These are phyloP conservation scores for Gnathonemus longibarbis DNA, from an alignment of 2,113 vertebrate species.

Conservation along the genomic window DNA sequence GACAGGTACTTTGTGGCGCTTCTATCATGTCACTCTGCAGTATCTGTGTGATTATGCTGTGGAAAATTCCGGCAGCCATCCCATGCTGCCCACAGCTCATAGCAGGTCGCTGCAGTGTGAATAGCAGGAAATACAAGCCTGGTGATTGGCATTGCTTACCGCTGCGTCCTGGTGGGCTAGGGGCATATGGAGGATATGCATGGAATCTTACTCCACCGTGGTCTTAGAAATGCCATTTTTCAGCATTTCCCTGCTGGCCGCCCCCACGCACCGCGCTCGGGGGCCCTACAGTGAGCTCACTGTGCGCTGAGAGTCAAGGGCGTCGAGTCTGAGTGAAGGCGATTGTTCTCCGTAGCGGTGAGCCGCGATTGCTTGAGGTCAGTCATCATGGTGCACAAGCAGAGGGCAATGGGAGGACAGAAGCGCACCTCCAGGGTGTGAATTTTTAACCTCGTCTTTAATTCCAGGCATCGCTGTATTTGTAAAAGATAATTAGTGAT, in stretches of 20 bases:
- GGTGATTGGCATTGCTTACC: background rate
- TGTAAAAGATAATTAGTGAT: slow-evolving; percentile 2
- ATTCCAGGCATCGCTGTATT: background rate
- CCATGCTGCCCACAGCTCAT: background rate
- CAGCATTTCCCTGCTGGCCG: background rate
- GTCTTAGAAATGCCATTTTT: background rate
- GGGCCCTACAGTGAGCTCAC: background rate
- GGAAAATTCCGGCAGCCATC: background rate
- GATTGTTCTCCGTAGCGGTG: background rate
- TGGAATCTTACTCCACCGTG: background rate
- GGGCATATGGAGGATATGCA: background rate
- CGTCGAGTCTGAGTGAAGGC: background rate
- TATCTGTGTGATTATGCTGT: background rate
- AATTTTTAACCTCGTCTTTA: slow-evolving; percentile 3
- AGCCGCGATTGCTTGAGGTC: background rate
- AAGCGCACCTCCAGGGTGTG: background rate
- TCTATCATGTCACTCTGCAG: background rate
- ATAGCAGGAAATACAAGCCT: background rate
- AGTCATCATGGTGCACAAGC: background rate
- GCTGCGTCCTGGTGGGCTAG: background rate
- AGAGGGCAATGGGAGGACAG: background rate
- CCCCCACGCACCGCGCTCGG: background rate
- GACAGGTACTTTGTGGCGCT: background rate
- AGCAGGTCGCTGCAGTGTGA: background rate
- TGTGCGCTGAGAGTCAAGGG: slow-evolving; percentile 1